A percentile compares a stretch with the other conserved stretches of the same genome.
Evolutionary conservation across 2,888 invertebrate genomes (phyloP).

Genomic region (Drosophila vallismaia): DNA sequence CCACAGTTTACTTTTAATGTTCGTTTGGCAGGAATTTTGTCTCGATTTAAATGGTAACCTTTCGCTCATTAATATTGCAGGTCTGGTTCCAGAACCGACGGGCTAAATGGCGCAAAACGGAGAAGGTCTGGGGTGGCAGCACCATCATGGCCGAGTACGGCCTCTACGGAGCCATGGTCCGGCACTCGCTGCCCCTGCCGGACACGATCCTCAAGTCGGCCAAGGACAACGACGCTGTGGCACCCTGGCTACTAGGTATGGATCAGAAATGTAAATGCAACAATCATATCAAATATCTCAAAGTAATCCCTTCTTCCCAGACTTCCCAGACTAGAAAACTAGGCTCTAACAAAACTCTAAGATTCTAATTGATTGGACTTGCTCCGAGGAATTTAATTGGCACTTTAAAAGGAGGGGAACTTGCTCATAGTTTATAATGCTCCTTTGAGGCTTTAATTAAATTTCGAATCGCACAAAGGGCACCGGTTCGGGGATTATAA

Average conservation of each 20-base stretch:
- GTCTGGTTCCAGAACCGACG: constrained; percentile 98
- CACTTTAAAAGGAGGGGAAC: neutral
- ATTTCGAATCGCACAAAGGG: constrained; percentile 64
- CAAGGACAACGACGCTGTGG: constrained; percentile 98
- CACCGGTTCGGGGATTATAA: constrained; percentile 66
- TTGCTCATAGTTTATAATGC: neutral
- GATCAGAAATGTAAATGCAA: constrained; percentile 84
- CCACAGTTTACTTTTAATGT: neutral
- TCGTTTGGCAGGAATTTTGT: neutral
- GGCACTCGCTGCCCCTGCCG: constrained; percentile 98
- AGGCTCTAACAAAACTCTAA: neutral
- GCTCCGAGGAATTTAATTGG: neutral
- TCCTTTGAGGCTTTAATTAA: constrained; percentile 58
- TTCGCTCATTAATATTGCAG: constrained; percentile 86
- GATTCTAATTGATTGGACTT: too few relatives aligned
- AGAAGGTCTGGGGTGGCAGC: constrained; percentile 99
- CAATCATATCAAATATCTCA: constrained; percentile 69
- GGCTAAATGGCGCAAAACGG: constrained; percentile 99
- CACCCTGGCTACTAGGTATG: constrained; percentile 99
- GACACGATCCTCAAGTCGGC: constrained; percentile 99
- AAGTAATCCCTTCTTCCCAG: constrained; percentile 23
- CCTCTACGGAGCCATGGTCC: constrained; percentile 99
- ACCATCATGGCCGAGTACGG: constrained; percentile 99
- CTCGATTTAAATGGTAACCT: neutral
- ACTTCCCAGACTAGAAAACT: neutral